A percentile compares a stretch with the other conserved stretches of the same genome.
phyloP scores from a whole-genome alignment of 2,888 invertebrate genomes.

The Tetropium fuscum region DNA sequence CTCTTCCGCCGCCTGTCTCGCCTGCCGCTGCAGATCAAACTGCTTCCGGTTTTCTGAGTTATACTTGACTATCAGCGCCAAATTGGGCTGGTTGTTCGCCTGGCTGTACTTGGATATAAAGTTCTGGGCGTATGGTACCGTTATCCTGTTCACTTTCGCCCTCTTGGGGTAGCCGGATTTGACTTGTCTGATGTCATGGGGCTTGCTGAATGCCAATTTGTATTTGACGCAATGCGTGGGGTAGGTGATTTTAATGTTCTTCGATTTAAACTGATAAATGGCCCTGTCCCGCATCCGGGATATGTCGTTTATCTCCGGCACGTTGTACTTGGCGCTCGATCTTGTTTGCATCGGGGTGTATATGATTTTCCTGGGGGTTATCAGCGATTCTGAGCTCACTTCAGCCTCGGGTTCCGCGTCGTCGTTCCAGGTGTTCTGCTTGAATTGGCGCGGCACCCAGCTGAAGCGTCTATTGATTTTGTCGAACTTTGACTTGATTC shows the following conservation, averaged over 20 bases:
- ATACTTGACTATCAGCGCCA: too few relatives aligned
- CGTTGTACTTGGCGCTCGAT: neutral
- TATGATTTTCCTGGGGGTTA: too few relatives aligned
- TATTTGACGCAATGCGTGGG: constrained; percentile 38
- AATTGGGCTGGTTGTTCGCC: too few relatives aligned
- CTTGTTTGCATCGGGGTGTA: too few relatives aligned
- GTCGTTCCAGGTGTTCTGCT: neutral
- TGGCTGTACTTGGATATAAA: too few relatives aligned
- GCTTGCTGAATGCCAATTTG: constrained; percentile 27
- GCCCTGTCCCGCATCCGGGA: neutral
- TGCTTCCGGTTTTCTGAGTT: too few relatives aligned
- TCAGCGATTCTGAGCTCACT: neutral
- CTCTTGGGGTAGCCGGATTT: too few relatives aligned
- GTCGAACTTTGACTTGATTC: constrained; percentile 20
- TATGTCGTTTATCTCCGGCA: neutral
- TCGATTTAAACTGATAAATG: neutral
- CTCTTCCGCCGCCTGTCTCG: too few relatives aligned
- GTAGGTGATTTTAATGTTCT: constrained; percentile 20
- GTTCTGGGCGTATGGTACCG: too few relatives aligned
- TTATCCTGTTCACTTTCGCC: too few relatives aligned
- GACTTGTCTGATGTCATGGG: constrained; percentile 24
- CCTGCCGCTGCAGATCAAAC: too few relatives aligned
- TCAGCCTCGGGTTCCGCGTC: neutral
- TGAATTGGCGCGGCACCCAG: neutral
- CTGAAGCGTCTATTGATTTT: neutral